phyloP scores from a whole-genome alignment of 2,888 invertebrate genomes.

The Sinelater perroti region DNA sequence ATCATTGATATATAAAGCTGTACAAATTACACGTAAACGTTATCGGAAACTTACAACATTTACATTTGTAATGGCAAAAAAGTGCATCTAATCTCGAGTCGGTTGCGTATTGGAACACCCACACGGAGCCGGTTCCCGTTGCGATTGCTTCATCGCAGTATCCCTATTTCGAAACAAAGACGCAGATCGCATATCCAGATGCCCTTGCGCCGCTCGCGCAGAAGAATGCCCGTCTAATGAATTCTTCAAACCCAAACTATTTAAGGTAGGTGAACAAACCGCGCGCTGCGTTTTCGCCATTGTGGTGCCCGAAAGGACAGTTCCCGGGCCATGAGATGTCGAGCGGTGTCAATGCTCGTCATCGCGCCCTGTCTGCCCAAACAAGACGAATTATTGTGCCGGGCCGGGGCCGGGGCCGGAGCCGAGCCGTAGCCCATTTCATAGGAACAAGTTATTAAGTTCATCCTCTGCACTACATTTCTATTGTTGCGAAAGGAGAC shows the following conservation, averaged over 20 bases:
- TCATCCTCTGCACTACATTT: slow-evolving; percentile 33
- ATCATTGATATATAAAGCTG: too few relatives aligned
- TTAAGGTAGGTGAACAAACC: slow-evolving; percentile 10
- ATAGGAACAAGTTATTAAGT: slow-evolving; percentile 28
- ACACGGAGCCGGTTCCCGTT: too few relatives aligned
- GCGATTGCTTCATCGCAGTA: slow-evolving; percentile 5
- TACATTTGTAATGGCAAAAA: too few relatives aligned
- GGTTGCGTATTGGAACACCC: too few relatives aligned
- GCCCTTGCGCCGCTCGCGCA: slow-evolving; percentile 4
- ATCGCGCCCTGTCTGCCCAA: slow-evolving; percentile 7
- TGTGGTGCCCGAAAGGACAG: slow-evolving; percentile 2
- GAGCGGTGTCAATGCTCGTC: slow-evolving; percentile 21
- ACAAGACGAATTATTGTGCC: slow-evolving; percentile 28
- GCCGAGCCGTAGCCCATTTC: slow-evolving; percentile 23
- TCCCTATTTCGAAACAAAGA: slow-evolving; percentile 15
- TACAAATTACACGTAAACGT: too few relatives aligned
- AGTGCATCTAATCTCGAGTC: too few relatives aligned
- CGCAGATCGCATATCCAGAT: slow-evolving; percentile 10
- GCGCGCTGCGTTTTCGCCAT: background rate
- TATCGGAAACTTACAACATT: too few relatives aligned
- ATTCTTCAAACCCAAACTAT: slow-evolving; percentile 1
- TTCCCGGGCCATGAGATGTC: slow-evolving; percentile 17
- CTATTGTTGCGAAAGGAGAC: slow-evolving; percentile 35
- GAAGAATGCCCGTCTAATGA: slow-evolving; percentile 7
- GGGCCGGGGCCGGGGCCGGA: too few relatives aligned